Percentiles rank a stretch among this genome's conserved stretches.
phyloP scores from a whole-genome alignment of 1,140 invertebrate species.

The Tribolium castaneum region DNA sequence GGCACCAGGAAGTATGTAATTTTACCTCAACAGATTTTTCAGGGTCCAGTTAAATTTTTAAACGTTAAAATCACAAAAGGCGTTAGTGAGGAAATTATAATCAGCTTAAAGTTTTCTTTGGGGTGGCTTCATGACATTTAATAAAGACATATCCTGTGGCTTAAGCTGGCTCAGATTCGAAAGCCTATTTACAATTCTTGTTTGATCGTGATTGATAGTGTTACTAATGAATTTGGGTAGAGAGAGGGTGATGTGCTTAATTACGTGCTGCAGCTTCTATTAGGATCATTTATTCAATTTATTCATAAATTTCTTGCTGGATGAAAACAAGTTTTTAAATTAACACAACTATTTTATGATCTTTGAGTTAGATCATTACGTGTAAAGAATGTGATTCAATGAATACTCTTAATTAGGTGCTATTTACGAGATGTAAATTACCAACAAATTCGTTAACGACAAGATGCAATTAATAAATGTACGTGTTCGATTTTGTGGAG shows the following conservation, averaged over 20 bases:
- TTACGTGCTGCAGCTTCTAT: background rate
- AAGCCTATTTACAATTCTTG: constrained; percentile 2
- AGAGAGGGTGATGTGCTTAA: constrained; percentile 5
- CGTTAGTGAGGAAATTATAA: too few relatives aligned
- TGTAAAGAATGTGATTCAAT: background rate
- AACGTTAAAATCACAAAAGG: too few relatives aligned
- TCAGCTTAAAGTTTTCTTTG: background rate
- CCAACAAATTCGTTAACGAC: too few relatives aligned
- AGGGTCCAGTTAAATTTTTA: too few relatives aligned
- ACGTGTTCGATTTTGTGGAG: too few relatives aligned
- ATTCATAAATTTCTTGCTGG: background rate
- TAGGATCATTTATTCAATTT: background rate
- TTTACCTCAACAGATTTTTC: too few relatives aligned
- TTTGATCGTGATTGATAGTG: constrained; percentile 28
- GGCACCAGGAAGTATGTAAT: too few relatives aligned
- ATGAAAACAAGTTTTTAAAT: background rate
- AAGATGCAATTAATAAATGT: too few relatives aligned
- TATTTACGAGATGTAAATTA: background rate
- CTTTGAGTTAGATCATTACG: background rate
- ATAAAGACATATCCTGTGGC: constrained; percentile 32
- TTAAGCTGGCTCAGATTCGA: constrained; percentile 22
- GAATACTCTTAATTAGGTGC: background rate
- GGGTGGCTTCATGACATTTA: constrained; percentile 11
- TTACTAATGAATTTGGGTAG: constrained; percentile 11
- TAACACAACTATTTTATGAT: background rate